Conservation (phyloP, 1,140 invertebrate genomes). For the Orchesella cincta region DNA sequence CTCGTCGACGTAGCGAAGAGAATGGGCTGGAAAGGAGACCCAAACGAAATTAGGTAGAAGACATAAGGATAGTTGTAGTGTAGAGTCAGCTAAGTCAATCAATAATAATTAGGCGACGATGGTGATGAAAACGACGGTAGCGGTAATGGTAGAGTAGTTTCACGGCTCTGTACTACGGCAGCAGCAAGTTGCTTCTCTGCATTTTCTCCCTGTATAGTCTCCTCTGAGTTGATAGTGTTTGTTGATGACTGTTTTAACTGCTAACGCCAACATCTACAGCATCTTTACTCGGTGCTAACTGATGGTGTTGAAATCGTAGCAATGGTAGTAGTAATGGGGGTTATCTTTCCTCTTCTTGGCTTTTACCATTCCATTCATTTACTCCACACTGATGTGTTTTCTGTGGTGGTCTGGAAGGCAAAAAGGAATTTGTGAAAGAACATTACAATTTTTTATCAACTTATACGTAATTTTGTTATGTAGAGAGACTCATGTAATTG, state of each 20-base stretch:
- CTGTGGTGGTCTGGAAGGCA: too few species aligned
- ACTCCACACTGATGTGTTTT: not conserved
- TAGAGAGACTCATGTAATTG: too few species aligned
- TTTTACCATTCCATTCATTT: not conserved
- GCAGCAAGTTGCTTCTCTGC: too few species aligned
- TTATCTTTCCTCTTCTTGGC: not conserved
- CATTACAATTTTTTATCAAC: too few species aligned
- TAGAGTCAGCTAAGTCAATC: slow-evolving; percentile 13
- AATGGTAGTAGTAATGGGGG: not conserved
- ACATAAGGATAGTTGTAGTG: slow-evolving; percentile 3
- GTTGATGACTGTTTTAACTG: not conserved
- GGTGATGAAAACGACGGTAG: slow-evolving; percentile 18
- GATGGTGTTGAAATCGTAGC: not conserved
- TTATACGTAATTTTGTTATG: too few species aligned
- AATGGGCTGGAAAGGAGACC: not conserved
- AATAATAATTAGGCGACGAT: slow-evolving; percentile 23
- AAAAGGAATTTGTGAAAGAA: too few species aligned
- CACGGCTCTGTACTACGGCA: not conserved
- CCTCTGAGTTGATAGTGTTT: not conserved
- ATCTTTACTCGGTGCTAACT: not conserved
- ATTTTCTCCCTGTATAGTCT: not conserved
- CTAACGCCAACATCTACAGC: too few species aligned
- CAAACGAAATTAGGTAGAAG: slow-evolving; percentile 4
- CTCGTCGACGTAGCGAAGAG: not conserved
- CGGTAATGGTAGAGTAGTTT: slow-evolving; percentile 6